These are phyloP conservation scores for Neocrepidodera transversa DNA, from an alignment of 2,888 invertebrate genomes.

Conservation along the genomic window DNA sequence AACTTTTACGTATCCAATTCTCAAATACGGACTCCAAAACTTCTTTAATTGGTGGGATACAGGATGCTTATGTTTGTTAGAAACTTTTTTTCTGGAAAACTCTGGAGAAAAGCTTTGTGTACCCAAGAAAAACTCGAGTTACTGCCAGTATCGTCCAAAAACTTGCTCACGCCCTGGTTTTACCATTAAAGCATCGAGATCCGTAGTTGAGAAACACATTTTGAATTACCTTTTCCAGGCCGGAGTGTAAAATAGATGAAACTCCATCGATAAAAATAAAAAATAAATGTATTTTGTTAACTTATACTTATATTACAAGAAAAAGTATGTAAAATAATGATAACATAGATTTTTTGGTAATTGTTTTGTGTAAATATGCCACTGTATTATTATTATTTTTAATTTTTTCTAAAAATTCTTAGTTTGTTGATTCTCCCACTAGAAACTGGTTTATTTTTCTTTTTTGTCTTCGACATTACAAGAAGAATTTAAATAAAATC, in stretches of 20 bases:
- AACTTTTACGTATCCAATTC: conserved; percentile 31
- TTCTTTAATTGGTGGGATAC: conserved; percentile 43
- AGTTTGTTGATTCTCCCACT: too few species aligned
- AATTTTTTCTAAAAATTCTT: too few species aligned
- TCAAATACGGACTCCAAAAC: conserved; percentile 22
- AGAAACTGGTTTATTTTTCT: too few species aligned
- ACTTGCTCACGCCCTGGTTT: conserved; percentile 31
- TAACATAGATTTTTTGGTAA: too few species aligned
- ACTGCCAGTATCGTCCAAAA: conserved; percentile 39
- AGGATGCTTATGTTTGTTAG: conserved; percentile 40
- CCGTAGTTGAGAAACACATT: conserved; percentile 41
- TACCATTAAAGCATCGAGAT: conserved; percentile 34
- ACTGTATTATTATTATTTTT: too few species aligned
- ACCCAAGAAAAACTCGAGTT: conserved; percentile 38
- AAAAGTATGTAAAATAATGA: too few species aligned
- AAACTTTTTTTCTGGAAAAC: conserved; percentile 36
- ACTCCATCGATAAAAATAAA: too few species aligned
- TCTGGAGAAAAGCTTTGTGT: conserved; percentile 30
- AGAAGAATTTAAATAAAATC: too few species aligned
- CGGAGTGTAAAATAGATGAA: conserved; percentile 2
- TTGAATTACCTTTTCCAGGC: conserved; percentile 43
- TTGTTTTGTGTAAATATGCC: too few species aligned
- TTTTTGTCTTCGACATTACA: too few species aligned
- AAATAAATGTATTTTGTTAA: too few species aligned
- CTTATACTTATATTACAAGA: too few species aligned